Evolutionary conservation across 2,113 vertebrate species (phyloP).

Genomic region (Xerus inauris): DNA sequence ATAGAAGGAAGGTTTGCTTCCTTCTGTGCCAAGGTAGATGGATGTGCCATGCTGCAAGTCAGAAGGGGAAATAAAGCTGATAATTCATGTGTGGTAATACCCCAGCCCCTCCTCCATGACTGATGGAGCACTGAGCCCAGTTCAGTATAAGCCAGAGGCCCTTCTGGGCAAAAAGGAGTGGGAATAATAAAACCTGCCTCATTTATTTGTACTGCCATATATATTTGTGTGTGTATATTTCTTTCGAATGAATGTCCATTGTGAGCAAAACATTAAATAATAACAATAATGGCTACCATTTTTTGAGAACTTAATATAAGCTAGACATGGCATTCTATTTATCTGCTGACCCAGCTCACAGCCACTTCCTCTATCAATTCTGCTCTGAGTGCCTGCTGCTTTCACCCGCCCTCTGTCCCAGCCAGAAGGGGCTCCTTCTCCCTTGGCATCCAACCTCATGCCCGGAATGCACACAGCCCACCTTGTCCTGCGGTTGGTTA

Average conservation of each 20-base stretch:
- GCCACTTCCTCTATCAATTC: background rate
- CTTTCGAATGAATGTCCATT: no score
- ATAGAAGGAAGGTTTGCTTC: background rate
- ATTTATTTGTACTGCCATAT: slow-evolving; percentile 45
- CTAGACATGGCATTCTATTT: background rate
- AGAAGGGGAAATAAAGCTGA: background rate
- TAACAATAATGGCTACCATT: slow-evolving; percentile 50
- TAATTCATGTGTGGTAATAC: accelerated
- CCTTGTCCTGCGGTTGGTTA: background rate
- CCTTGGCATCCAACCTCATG: background rate
- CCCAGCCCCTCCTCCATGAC: background rate
- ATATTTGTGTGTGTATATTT: no score
- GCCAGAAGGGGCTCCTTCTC: background rate
- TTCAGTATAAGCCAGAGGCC: background rate
- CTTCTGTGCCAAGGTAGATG: background rate
- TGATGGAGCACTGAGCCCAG: background rate
- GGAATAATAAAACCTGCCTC: slow-evolving; percentile 55
- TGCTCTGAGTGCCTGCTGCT: background rate
- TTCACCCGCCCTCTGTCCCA: background rate
- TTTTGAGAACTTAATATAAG: slow-evolving; percentile 10
- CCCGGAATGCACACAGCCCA: background rate
- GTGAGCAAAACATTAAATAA: slow-evolving; percentile 59
- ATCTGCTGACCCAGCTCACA: background rate
- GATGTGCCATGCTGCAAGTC: background rate
- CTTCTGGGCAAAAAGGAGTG: slow-evolving; percentile 39